Conservation (phyloP, 2,888 invertebrate species). For the Heteropelma amictum region DNA sequence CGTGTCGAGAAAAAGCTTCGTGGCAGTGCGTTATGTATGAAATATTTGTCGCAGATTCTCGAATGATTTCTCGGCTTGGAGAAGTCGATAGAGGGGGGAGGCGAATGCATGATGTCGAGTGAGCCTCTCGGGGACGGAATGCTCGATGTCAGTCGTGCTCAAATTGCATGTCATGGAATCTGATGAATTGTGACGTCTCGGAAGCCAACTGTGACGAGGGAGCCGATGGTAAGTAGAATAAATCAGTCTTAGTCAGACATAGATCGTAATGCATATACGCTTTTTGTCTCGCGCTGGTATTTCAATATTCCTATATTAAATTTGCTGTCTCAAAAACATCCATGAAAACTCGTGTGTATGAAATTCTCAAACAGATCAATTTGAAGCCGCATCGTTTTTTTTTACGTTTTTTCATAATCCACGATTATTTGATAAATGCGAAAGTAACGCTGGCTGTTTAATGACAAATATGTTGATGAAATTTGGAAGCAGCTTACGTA, state of each 20-base stretch:
- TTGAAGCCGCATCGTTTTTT: too few relatives aligned
- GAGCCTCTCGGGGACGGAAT: conserved; percentile 15
- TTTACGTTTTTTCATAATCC: too few relatives aligned
- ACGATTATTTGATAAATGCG: too few relatives aligned
- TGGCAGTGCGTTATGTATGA: conserved; percentile 6
- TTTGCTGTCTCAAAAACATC: too few relatives aligned
- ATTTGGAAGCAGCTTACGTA: too few relatives aligned
- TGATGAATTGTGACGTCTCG: conserved; percentile 32
- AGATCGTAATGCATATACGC: too few relatives aligned
- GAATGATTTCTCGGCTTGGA: conserved; percentile 1
- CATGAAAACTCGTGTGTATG: too few relatives aligned
- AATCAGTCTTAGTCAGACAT: conserved; percentile 2
- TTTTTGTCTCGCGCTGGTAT: too few relatives aligned
- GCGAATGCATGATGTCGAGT: conserved; percentile 32
- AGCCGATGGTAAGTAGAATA: conserved; percentile 15
- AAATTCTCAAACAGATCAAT: too few relatives aligned
- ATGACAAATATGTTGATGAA: too few relatives aligned
- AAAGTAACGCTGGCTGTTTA: too few relatives aligned
- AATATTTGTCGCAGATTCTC: conserved; percentile 15
- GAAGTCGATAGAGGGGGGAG: neutral
- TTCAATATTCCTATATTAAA: too few relatives aligned
- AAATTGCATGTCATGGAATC: conserved; percentile 44
- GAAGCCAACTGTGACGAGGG: neutral
- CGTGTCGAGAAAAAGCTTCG: conserved; percentile 3
- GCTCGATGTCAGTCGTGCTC: conserved; percentile 23